phyloP scores from a whole-genome alignment of 2,113 vertebrate species.

The Tychaedon coryphoeus region DNA sequence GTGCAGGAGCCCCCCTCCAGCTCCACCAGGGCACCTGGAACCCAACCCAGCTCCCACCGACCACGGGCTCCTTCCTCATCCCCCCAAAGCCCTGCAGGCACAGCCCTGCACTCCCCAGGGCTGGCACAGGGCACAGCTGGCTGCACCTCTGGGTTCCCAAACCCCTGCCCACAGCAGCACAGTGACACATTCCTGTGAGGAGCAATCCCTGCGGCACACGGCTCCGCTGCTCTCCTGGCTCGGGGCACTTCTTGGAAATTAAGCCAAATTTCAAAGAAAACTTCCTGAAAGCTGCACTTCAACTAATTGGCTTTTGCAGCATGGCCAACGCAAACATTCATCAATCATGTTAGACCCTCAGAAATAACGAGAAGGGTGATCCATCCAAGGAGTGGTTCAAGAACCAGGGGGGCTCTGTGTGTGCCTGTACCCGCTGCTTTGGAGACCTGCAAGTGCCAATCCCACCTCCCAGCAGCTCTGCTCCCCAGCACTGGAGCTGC shows the following conservation, averaged over 20 bases:
- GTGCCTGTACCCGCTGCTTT: neutral
- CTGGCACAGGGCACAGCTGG: neutral
- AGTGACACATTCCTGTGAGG: neutral
- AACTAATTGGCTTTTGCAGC: slow-evolving; percentile 46
- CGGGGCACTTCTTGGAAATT: neutral
- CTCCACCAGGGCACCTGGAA: fast-evolving
- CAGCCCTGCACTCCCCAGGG: fast-evolving
- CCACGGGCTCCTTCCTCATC: fast-evolving
- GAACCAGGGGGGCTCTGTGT: neutral
- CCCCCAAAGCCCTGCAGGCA: fast-evolving
- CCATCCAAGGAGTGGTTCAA: neutral
- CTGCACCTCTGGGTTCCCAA: neutral
- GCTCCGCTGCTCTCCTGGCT: neutral
- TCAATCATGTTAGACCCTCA: slow-evolving; percentile 48
- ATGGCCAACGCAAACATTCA: neutral
- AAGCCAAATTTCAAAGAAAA: slow-evolving; percentile 58
- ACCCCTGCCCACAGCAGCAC: neutral
- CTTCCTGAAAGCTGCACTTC: slow-evolving; percentile 62
- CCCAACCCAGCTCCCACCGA: neutral
- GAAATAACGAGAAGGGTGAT: slow-evolving; percentile 9
- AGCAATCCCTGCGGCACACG: neutral
- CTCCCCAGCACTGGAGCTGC: neutral
- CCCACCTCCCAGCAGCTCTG: neutral
- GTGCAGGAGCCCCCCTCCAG: neutral
- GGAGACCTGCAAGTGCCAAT: neutral